These are phyloP conservation scores for Myripristis jacobus DNA, from an alignment of 2,797 vertebrate species.

Conservation along the genomic window DNA sequence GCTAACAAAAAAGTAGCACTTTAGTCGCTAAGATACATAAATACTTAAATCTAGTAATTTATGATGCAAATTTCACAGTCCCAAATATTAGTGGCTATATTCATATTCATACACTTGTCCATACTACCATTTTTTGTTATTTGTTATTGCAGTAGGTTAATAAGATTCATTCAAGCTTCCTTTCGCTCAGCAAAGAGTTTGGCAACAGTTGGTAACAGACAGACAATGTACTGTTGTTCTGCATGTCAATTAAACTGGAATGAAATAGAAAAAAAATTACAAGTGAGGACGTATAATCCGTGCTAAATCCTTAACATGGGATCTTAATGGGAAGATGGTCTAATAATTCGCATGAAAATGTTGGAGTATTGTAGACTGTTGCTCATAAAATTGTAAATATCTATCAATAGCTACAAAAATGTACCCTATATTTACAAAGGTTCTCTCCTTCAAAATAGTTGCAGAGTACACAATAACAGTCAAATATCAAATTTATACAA, in stretches of 20 bases:
- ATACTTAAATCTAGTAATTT: background rate
- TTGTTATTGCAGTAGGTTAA: conserved; percentile 54
- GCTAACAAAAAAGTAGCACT: background rate
- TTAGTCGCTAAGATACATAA: background rate
- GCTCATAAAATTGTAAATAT: background rate
- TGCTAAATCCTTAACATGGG: background rate
- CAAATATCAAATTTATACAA: conserved; percentile 57
- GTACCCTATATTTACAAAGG: background rate
- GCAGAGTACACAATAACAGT: conserved; percentile 44
- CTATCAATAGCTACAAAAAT: conserved; percentile 19
- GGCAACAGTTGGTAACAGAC: conserved; percentile 44
- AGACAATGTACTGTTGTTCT: conserved; percentile 15
- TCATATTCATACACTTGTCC: conserved; percentile 24
- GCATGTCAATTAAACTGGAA: conserved; percentile 12
- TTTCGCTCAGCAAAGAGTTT: conserved; percentile 72
- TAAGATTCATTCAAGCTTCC: conserved; percentile 39
- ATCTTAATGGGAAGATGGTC: background rate
- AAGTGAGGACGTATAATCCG: background rate
- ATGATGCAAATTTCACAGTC: background rate
- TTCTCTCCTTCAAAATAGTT: conserved; percentile 20
- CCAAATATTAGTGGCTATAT: conserved; percentile 36
- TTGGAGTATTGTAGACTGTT: background rate
- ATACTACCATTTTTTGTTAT: conserved; percentile 20
- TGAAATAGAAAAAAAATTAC: background rate
- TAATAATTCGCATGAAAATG: background rate